A percentile compares a stretch with the other conserved stretches of the same genome.
Evolutionary conservation across 2,797 vertebrate species (phyloP).

Genomic region (Denticeps clupeoides): DNA sequence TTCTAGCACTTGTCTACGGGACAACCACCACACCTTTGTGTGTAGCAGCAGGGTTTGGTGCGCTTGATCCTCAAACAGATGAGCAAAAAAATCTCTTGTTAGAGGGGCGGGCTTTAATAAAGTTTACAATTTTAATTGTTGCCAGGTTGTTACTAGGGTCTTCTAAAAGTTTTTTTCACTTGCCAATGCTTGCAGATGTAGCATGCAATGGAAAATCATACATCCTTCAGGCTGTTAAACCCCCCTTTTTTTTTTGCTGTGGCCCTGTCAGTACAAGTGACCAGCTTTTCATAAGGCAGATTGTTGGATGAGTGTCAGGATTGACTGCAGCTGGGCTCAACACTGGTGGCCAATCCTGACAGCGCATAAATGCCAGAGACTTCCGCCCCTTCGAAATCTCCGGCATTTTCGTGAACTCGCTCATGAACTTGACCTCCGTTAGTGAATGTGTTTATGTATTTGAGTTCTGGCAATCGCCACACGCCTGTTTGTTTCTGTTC

Average conservation of each 20-base stretch:
- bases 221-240: constrained; percentile 22
- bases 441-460: too few relatives aligned
- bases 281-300: constrained; percentile 6
- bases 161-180: constrained; percentile 12
- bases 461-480: too few relatives aligned
- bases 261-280: constrained; percentile 12
- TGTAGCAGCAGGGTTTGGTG: constrained; percentile 14
- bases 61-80: constrained; percentile 14
- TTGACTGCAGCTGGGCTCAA: too few relatives aligned
- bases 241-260: constrained; percentile 15
- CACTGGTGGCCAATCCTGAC: too few relatives aligned
- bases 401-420: too few relatives aligned
- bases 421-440: too few relatives aligned
- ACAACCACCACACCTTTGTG: constrained; percentile 12
- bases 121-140: constrained; percentile 23
- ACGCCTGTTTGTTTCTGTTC: too few relatives aligned
- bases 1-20: constrained; percentile 1
- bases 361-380: too few relatives aligned
- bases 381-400: too few relatives aligned
- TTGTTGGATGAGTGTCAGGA: constrained; percentile 8
- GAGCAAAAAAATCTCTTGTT: constrained; percentile 18
- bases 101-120: constrained; percentile 6
- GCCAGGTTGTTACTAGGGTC: constrained; percentile 16
- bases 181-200: constrained; percentile 14
- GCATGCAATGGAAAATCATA: constrained; percentile 11